Percentiles rank a stretch among this genome's conserved stretches.
Evolutionary conservation across 2,113 vertebrate species (phyloP).

Genomic region (Lagenorhynchus albirostris): DNA sequence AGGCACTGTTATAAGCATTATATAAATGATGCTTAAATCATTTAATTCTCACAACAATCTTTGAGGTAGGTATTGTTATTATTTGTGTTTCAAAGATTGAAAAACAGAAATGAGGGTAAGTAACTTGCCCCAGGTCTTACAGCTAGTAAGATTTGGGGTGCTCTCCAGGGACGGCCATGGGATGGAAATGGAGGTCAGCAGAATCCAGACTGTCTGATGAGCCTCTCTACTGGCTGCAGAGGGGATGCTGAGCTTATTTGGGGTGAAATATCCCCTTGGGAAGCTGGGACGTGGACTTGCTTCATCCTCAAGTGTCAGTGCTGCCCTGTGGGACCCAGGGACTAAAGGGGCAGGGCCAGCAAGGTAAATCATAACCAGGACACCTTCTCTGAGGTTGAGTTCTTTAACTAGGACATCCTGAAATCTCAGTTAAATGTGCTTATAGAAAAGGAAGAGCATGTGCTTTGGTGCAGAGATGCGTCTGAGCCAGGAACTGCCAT

Average conservation of each 20-base stretch:
- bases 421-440: neutral
- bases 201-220: neutral
- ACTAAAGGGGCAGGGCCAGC: neutral
- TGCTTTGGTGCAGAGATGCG: neutral
- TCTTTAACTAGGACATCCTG: neutral
- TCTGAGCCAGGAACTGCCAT: neutral
- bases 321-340: neutral
- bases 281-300: neutral
- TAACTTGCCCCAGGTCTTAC: neutral
- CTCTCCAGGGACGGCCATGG: neutral
- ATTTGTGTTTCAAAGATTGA: neutral
- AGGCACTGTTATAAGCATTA: neutral
- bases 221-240: neutral
- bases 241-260: neutral
- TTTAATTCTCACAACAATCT: neutral
- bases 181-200: neutral
- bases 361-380: neutral
- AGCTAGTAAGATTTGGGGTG: neutral
- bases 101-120: neutral
- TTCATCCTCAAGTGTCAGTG: neutral
- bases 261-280: neutral
- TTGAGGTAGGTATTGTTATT: neutral
- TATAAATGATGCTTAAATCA: neutral
- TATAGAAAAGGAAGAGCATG: neutral
- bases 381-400: neutral